phyloP scores from a whole-genome alignment of 35 echinoderm and acorn worm genomes.

The Ptychodera flava region DNA sequence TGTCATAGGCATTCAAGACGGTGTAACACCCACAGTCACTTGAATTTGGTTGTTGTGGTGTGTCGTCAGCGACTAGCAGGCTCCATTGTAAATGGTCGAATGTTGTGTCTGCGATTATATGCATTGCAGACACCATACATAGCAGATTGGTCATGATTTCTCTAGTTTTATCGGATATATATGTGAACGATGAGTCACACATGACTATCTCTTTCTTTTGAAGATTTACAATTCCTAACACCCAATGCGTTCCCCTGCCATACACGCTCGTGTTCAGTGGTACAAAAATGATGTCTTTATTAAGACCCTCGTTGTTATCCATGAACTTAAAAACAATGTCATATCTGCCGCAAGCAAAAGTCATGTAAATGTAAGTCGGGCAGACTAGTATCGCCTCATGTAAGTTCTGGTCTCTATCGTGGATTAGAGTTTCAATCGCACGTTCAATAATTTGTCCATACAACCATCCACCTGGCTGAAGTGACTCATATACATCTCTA shows the following conservation, averaged over 20 bases:
- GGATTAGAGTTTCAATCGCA: neutral
- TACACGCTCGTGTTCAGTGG: neutral
- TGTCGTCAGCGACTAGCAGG: neutral
- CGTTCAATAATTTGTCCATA: constrained; percentile 21
- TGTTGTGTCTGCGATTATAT: neutral
- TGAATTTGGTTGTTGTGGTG: constrained; percentile 15
- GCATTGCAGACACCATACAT: neutral
- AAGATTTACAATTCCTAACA: neutral
- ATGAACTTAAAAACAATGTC: neutral
- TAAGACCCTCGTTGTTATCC: neutral
- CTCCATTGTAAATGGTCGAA: constrained; percentile 3
- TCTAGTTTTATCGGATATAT: neutral
- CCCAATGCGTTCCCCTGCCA: neutral
- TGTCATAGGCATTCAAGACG: neutral
- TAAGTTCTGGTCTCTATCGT: neutral
- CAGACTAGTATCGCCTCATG: neutral
- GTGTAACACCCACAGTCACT: constrained; percentile 18
- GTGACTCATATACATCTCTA: neutral
- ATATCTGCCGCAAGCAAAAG: neutral
- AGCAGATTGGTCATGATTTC: neutral
- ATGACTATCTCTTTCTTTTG: neutral
- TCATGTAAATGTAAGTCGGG: constrained; percentile 4
- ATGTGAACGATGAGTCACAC: neutral
- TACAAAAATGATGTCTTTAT: constrained; percentile 12
- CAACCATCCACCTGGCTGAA: neutral